Evolutionary conservation across 2,888 invertebrate species (phyloP).

Genomic region (Eupithecia pulchellata): DNA sequence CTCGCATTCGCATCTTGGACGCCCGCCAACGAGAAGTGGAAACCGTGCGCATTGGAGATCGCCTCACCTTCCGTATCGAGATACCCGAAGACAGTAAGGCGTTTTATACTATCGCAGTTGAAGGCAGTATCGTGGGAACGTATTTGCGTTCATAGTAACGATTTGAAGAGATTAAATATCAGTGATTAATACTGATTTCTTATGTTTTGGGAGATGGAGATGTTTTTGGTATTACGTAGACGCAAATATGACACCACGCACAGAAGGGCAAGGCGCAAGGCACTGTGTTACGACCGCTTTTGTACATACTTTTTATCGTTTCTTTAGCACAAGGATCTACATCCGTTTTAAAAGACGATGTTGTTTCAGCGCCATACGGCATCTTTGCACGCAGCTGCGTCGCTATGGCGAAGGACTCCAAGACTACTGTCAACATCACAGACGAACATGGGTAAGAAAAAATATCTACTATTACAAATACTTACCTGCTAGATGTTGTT

Average conservation of each 20-base stretch:
- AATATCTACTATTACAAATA: not conserved
- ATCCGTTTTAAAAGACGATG: constrained; percentile 25
- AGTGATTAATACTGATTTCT: not conserved
- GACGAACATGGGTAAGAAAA: constrained; percentile 93
- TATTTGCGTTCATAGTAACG: constrained; percentile 10
- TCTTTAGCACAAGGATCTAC: constrained; percentile 17
- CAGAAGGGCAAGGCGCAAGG: constrained; percentile 23
- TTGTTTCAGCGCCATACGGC: constrained; percentile 93
- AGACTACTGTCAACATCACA: constrained; percentile 98
- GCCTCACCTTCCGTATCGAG: constrained; percentile 97
- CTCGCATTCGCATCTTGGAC: constrained; percentile 96
- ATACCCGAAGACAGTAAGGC: constrained; percentile 97
- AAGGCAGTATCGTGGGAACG: constrained; percentile 19
- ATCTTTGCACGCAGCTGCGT: constrained; percentile 98
- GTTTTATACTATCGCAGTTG: constrained; percentile 18
- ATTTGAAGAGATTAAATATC: not conserved
- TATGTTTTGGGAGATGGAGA: no score
- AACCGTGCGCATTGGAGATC: constrained; percentile 97
- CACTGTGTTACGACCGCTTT: constrained; percentile 29
- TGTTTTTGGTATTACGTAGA: not conserved
- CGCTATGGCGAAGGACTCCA: constrained; percentile 98
- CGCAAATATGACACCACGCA: constrained; percentile 1
- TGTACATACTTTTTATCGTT: constrained; percentile 33
- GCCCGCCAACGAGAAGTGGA: constrained; percentile 94
- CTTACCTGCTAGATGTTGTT: not conserved